Percentiles rank a stretch among this genome's conserved stretches.
Conservation (phyloP, 1,140 invertebrate species). For the Calycopis cecrops region DNA sequence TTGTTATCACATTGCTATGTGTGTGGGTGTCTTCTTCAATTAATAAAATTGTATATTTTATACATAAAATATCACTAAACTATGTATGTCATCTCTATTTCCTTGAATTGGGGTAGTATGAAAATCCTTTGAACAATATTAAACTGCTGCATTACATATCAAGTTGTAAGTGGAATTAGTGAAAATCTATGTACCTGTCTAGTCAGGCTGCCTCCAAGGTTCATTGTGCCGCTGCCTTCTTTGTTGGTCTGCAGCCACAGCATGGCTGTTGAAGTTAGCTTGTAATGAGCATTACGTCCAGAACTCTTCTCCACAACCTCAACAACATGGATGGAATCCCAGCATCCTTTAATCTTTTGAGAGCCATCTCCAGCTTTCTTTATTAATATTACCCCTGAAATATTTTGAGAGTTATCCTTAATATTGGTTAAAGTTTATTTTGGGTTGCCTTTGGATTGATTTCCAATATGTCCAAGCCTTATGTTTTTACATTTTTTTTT, state of each 20-base stretch:
- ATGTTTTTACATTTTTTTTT: too few species aligned
- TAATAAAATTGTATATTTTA: too few species aligned
- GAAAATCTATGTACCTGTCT: conserved; percentile 82
- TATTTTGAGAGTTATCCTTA: conserved; percentile 6
- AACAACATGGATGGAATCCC: conserved; percentile 99
- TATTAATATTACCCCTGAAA: conserved; percentile 94
- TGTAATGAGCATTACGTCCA: conserved; percentile 97
- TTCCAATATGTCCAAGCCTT: too few species aligned
- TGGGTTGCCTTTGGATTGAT: too few species aligned
- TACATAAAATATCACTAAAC: background rate
- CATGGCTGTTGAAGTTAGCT: conserved; percentile 99
- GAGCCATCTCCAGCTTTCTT: conserved; percentile 98
- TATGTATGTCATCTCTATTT: too few species aligned
- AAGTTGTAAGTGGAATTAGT: too few species aligned
- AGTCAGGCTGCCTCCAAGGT: conserved; percentile 97
- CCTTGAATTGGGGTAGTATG: too few species aligned
- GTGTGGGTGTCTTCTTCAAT: too few species aligned
- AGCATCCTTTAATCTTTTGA: conserved; percentile 98
- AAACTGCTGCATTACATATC: too few species aligned
- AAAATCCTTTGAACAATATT: too few species aligned
- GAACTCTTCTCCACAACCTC: conserved; percentile 98
- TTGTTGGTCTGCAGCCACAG: conserved; percentile 99
- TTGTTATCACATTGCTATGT: too few species aligned
- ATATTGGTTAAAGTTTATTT: background rate
- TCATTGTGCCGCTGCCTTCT: conserved; percentile 97